Conservation (phyloP, 2,113 vertebrate species). For the Lepisosteus osseus region DNA sequence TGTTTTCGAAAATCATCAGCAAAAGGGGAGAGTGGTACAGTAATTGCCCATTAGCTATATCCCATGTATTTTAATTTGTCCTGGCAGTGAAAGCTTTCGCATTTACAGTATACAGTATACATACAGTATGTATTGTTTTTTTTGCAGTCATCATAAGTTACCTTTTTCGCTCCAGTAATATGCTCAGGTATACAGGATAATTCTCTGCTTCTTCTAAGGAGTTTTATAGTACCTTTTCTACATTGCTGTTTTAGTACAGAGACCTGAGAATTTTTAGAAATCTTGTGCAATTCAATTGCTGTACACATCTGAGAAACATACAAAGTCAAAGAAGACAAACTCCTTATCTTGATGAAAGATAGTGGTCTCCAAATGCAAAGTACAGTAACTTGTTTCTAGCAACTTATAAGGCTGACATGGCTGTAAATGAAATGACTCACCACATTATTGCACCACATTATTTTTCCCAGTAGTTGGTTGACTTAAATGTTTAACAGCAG, state of each 20-base stretch:
- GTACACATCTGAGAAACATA: conserved; percentile 24
- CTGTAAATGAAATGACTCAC: neutral
- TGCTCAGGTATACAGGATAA: too few relatives aligned
- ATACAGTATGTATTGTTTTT: too few relatives aligned
- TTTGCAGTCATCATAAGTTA: too few relatives aligned
- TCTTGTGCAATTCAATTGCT: neutral
- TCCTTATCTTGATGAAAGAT: conserved; percentile 27
- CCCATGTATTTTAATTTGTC: too few relatives aligned
- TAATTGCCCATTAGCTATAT: conserved; percentile 1
- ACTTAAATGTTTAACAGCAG: conserved; percentile 8
- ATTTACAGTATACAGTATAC: too few relatives aligned
- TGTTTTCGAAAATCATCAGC: conserved; percentile 14
- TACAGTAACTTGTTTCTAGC: conserved; percentile 9
- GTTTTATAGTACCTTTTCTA: too few relatives aligned
- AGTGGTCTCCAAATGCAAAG: neutral
- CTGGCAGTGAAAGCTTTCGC: too few relatives aligned
- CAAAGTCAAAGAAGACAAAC: conserved; percentile 19
- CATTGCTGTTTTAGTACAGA: neutral
- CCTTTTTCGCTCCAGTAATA: too few relatives aligned
- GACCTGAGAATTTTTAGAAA: conserved; percentile 12
- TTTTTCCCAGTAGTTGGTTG: conserved; percentile 37
- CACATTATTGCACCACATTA: conserved; percentile 33
- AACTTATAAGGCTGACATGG: neutral
- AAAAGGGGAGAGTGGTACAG: conserved; percentile 17
- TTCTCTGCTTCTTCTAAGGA: too few relatives aligned